These are phyloP conservation scores for Burhinus oedicnemus DNA, from an alignment of 2,113 vertebrate species.

Conservation along the genomic window DNA sequence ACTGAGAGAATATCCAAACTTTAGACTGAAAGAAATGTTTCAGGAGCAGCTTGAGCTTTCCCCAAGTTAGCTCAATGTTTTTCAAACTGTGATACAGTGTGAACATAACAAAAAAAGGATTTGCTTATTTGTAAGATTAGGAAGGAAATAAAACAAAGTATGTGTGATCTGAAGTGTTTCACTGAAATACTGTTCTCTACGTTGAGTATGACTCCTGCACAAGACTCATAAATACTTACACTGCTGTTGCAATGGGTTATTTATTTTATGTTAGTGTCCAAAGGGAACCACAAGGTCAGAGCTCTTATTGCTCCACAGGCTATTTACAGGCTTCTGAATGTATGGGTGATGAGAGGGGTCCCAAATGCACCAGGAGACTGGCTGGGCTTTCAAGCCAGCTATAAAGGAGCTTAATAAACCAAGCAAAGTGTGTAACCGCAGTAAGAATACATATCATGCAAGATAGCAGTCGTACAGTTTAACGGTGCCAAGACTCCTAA, in stretches of 20 bases:
- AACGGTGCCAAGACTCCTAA: neutral
- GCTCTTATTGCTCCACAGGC: neutral
- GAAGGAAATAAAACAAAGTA: conserved; percentile 13
- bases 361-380: neutral
- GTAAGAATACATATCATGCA: neutral
- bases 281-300: neutral
- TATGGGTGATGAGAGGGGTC: conserved; percentile 2
- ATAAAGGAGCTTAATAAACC: conserved; percentile 3
- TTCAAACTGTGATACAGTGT: neutral
- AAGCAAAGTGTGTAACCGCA: neutral
- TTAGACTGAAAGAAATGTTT: neutral
- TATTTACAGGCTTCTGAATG: conserved; percentile 25
- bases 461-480: neutral
- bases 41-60: conserved; percentile 10
- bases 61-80: neutral
- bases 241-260: neutral
- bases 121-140: conserved; percentile 2
- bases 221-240: conserved; percentile 19
- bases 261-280: neutral
- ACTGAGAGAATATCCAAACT: neutral
- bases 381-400: neutral
- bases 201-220: neutral
- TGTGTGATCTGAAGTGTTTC: conserved; percentile 11
- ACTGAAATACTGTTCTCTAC: conserved; percentile 13
- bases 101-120: neutral